phyloP scores from a whole-genome alignment of 2,797 vertebrate species.

The Telmatherina bonti region DNA sequence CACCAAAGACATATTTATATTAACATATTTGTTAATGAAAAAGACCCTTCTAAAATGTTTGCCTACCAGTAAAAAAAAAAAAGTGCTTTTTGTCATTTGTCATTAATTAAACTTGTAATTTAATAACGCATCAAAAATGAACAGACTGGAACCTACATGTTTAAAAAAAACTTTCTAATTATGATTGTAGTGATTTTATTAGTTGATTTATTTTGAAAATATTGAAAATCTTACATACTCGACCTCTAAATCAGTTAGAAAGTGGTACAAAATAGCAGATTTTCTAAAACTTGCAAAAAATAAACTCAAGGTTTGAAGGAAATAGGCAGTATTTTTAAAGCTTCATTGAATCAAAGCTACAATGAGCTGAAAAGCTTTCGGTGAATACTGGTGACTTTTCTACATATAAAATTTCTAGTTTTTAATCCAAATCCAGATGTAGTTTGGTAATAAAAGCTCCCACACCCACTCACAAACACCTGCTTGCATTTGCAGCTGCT shows the following conservation, averaged over 20 bases:
- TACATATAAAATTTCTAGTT: not conserved
- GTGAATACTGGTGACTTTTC: not conserved
- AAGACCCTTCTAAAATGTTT: too few relatives aligned
- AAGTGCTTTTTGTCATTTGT: too few relatives aligned
- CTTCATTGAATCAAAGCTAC: not conserved
- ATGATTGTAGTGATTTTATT: too few relatives aligned
- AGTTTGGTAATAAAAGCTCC: slow-evolving; percentile 12
- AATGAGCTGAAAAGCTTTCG: not conserved
- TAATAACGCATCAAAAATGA: too few relatives aligned
- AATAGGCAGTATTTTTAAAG: not conserved
- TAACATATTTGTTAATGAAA: too few relatives aligned
- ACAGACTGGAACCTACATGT: too few relatives aligned
- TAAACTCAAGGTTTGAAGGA: not conserved
- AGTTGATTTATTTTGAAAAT: too few relatives aligned
- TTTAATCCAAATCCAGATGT: not conserved
- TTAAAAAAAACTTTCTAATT: too few relatives aligned
- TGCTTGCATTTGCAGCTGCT: slow-evolving; percentile 14
- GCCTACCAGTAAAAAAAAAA: too few relatives aligned
- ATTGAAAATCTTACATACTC: too few relatives aligned
- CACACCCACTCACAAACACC: not conserved
- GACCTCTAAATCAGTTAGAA: not conserved
- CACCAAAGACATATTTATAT: too few relatives aligned
- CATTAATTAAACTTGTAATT: too few relatives aligned
- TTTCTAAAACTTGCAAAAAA: not conserved
- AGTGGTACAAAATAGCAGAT: not conserved